These are phyloP conservation scores for Sebastes baramenuke DNA, from an alignment of 2,797 vertebrate species.

Conservation along the genomic window DNA sequence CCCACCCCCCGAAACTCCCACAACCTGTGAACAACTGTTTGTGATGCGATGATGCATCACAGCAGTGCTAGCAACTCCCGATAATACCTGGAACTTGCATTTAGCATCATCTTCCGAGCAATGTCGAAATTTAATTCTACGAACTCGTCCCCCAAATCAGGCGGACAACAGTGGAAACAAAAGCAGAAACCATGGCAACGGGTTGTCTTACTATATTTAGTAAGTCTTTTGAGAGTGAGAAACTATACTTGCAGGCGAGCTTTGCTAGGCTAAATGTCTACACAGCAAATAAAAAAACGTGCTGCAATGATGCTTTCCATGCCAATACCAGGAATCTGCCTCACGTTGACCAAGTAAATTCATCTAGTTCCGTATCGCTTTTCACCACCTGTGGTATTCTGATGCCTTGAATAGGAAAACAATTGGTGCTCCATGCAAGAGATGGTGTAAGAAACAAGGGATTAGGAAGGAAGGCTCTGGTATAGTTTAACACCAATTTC, in stretches of 20 bases:
- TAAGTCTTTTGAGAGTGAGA: neutral
- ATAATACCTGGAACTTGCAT: neutral
- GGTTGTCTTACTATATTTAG: neutral
- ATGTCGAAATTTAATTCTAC: neutral
- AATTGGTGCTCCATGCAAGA: constrained; percentile 49
- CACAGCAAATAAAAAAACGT: neutral
- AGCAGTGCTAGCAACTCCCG: neutral
- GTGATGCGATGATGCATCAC: neutral
- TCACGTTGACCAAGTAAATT: neutral
- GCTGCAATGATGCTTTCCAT: neutral
- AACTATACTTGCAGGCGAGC: neutral
- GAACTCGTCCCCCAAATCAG: neutral
- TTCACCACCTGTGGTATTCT: constrained; percentile 22
- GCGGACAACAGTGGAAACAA: neutral
- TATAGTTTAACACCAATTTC: neutral
- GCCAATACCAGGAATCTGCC: neutral
- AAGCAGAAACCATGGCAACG: neutral
- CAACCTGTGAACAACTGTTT: neutral
- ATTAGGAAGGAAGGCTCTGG: neutral
- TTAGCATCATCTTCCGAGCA: neutral
- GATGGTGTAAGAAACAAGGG: neutral
- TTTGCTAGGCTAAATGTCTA: neutral
- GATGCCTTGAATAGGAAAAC: constrained; percentile 5
- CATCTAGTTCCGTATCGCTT: neutral
- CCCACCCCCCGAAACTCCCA: neutral